Percentiles rank a stretch among this genome's conserved stretches.
Evolutionary conservation across 2,888 invertebrate species (phyloP).

Genomic region (Dolichopus griseipennis): DNA sequence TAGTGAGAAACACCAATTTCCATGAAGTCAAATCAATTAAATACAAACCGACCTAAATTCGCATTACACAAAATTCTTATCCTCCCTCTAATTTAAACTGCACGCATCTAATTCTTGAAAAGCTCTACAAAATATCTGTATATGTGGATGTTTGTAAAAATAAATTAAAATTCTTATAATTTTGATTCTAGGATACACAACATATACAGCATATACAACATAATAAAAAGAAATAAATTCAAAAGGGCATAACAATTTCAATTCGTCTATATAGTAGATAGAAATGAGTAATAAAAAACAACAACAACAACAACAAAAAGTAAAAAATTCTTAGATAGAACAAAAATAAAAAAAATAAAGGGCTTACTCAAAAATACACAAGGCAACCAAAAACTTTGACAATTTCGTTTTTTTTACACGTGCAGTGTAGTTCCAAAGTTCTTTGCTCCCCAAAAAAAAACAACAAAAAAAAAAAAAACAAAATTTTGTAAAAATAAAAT

Average conservation of each 20-base stretch:
- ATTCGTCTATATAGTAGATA: not conserved
- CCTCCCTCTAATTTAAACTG: too few species aligned
- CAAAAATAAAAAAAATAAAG: not conserved
- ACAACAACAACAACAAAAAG: not conserved
- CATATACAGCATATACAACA: not conserved
- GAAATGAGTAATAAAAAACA: not conserved
- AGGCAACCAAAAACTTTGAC: not conserved
- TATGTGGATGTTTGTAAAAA: not conserved
- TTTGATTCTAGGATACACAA: not conserved
- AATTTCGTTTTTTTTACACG: not conserved
- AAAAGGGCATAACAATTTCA: conserved; percentile 4
- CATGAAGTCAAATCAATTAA: too few species aligned
- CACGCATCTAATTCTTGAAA: too few species aligned
- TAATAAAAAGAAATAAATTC: not conserved
- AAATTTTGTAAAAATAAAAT: not conserved
- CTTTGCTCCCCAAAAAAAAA: not conserved
- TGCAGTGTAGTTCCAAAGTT: not conserved
- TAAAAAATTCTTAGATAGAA: not conserved
- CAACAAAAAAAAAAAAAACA: not conserved
- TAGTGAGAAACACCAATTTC: too few species aligned
- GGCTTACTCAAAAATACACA: not conserved
- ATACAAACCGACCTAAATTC: too few species aligned
- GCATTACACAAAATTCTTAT: too few species aligned
- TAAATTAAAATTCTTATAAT: not conserved
- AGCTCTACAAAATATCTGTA: too few species aligned